Conservation (phyloP, 2,797 vertebrate genomes). For the Alauda arvensis region DNA sequence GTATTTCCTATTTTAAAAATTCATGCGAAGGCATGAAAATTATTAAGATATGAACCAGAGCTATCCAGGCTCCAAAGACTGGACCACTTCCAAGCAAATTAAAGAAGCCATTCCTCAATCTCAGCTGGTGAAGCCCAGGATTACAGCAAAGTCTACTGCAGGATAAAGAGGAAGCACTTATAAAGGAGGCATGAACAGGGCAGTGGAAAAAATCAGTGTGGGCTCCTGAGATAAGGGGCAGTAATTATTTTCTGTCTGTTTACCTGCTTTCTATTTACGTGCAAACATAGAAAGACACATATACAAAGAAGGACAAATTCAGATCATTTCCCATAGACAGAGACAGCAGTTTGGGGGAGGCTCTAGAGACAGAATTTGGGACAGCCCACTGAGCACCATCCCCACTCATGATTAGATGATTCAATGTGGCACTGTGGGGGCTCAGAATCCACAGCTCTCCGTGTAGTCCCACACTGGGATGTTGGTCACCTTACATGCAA, state of each 20-base stretch:
- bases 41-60: slow-evolving; percentile 34
- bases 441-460: neutral
- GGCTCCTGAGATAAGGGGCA: neutral
- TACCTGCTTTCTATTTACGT: neutral
- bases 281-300: neutral
- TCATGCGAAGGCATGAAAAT: slow-evolving; percentile 34
- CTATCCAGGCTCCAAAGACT: slow-evolving; percentile 37
- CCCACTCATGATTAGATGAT: neutral
- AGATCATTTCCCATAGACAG: neutral
- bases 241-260: neutral
- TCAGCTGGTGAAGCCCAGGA: slow-evolving; percentile 15
- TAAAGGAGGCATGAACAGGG: neutral
- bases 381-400: neutral
- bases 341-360: neutral
- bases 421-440: neutral
- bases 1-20: slow-evolving; percentile 43
- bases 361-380: neutral
- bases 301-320: neutral
- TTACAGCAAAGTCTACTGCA: slow-evolving; percentile 34
- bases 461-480: neutral
- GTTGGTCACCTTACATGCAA: neutral
- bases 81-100: slow-evolving; percentile 54
- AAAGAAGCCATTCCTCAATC: slow-evolving; percentile 52
- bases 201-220: neutral
- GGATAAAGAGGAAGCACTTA: slow-evolving; percentile 22